Evolutionary conservation across 1,140 invertebrate genomes (phyloP).

Genomic region (Zaprionus lachaisei): DNA sequence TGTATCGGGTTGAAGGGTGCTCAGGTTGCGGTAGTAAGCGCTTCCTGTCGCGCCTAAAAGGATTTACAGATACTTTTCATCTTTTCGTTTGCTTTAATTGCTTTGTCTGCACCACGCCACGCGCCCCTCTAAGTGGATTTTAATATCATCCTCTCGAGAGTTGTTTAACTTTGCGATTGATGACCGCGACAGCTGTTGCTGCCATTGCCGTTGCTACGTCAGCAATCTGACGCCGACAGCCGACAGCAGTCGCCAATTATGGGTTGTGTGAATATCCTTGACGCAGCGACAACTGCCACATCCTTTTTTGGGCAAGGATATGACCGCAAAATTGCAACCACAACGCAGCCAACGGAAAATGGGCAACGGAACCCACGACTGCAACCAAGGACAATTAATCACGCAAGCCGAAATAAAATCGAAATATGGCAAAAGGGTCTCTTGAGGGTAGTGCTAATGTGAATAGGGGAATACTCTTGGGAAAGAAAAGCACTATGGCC

Average conservation of each 20-base stretch:
- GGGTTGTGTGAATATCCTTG: slow-evolving; percentile 21
- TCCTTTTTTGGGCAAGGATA: slow-evolving; percentile 27
- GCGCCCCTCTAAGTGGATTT: slow-evolving; percentile 70
- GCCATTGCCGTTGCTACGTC: slow-evolving; percentile 23
- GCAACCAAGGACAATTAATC: slow-evolving; percentile 55
- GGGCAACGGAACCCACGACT: neutral
- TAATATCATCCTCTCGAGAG: slow-evolving; percentile 54
- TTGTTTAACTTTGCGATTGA: slow-evolving; percentile 32
- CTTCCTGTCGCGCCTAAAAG: slow-evolving; percentile 57
- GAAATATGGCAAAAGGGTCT: neutral
- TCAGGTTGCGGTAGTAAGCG: slow-evolving; percentile 48
- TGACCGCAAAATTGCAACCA: slow-evolving; percentile 35
- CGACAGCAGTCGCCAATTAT: slow-evolving; percentile 59
- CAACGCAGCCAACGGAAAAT: slow-evolving; percentile 42
- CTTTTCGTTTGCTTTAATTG: slow-evolving; percentile 73
- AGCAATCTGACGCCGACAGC: slow-evolving; percentile 31
- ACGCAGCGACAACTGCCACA: slow-evolving; percentile 36
- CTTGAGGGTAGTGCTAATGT: neutral
- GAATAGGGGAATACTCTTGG: neutral
- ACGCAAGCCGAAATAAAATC: slow-evolving; percentile 45
- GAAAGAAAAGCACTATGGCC: neutral
- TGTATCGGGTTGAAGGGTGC: slow-evolving; percentile 28
- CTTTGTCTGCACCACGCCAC: slow-evolving; percentile 46
- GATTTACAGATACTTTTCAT: slow-evolving; percentile 59
- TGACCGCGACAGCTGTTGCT: slow-evolving; percentile 52